These are phyloP conservation scores for Drosophila limbata DNA, from an alignment of 2,888 invertebrate species.

Conservation along the genomic window DNA sequence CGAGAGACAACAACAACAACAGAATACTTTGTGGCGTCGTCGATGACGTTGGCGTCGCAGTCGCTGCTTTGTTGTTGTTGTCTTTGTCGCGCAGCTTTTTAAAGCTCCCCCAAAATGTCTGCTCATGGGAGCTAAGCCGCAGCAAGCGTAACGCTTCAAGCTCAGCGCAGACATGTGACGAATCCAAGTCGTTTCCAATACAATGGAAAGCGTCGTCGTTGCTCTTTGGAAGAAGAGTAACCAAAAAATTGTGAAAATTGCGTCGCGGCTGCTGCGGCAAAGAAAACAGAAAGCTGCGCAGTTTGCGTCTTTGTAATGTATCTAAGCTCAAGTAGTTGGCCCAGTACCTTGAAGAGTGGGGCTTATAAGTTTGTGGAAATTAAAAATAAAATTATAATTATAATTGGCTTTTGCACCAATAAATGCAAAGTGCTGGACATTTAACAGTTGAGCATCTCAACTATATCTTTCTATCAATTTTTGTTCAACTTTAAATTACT, in stretches of 20 bases:
- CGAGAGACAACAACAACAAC: conserved; percentile 48
- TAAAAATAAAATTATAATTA: too few relatives aligned
- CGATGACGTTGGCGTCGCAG: conserved; percentile 12
- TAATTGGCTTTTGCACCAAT: too few relatives aligned
- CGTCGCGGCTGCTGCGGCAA: conserved; percentile 36
- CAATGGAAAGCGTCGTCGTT: conserved; percentile 25
- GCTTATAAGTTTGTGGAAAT: neutral
- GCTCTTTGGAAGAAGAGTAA: conserved; percentile 24
- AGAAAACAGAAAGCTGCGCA: conserved; percentile 64
- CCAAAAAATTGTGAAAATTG: conserved; percentile 38
- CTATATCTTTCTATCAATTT: too few relatives aligned
- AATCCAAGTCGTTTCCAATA: conserved; percentile 39
- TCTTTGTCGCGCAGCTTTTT: conserved; percentile 43
- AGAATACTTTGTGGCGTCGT: conserved; percentile 36
- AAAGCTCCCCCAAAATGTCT: conserved; percentile 29
- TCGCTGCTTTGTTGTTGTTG: conserved; percentile 5
- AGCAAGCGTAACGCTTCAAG: conserved; percentile 18
- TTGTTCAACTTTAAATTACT: too few relatives aligned
- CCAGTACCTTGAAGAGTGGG: neutral
- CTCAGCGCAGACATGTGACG: conserved; percentile 34
- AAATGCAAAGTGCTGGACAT: neutral
- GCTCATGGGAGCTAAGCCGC: conserved; percentile 39
- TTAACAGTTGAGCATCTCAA: neutral
- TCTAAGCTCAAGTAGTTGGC: conserved; percentile 27
- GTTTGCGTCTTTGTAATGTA: conserved; percentile 54